Conservation (phyloP, 2,113 vertebrate species). For the Psettodes erumei region DNA sequence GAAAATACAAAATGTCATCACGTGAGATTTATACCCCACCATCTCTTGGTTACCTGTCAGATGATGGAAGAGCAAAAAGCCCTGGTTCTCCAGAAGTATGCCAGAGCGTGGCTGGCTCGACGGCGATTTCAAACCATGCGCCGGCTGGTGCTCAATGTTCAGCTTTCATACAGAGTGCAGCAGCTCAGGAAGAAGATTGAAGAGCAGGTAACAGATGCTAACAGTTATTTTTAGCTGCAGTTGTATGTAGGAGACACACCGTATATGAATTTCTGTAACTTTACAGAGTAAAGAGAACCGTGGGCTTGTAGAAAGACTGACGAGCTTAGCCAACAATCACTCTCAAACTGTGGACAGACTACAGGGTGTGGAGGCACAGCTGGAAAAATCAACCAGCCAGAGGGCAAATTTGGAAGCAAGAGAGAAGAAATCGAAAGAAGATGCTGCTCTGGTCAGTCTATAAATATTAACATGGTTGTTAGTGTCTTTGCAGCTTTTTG, state of each 20-base stretch:
- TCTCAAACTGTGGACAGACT: constrained; percentile 83
- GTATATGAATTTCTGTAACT: neutral
- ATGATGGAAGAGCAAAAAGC: constrained; percentile 94
- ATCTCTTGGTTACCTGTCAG: constrained; percentile 67
- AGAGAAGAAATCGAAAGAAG: constrained; percentile 83
- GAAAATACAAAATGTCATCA: neutral
- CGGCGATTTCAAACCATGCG: constrained; percentile 93
- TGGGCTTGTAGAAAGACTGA: constrained; percentile 90
- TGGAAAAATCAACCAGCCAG: constrained; percentile 84
- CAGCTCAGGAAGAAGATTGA: constrained; percentile 92
- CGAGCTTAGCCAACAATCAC: constrained; percentile 84
- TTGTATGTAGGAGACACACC: neutral
- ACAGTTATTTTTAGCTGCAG: neutral
- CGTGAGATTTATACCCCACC: neutral
- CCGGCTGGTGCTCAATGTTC: constrained; percentile 92
- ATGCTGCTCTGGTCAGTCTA: constrained; percentile 83
- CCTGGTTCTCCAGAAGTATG: constrained; percentile 92
- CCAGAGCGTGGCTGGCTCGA: constrained; percentile 93
- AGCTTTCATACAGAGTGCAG: constrained; percentile 95
- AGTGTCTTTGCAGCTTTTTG: neutral
- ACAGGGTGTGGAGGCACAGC: constrained; percentile 87
- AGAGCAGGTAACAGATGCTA: constrained; percentile 87
- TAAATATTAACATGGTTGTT: neutral
- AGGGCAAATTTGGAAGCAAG: constrained; percentile 84
- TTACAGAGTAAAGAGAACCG: constrained; percentile 91